phyloP scores from a whole-genome alignment of 2,888 invertebrate genomes.

The Eledone cirrhosa region DNA sequence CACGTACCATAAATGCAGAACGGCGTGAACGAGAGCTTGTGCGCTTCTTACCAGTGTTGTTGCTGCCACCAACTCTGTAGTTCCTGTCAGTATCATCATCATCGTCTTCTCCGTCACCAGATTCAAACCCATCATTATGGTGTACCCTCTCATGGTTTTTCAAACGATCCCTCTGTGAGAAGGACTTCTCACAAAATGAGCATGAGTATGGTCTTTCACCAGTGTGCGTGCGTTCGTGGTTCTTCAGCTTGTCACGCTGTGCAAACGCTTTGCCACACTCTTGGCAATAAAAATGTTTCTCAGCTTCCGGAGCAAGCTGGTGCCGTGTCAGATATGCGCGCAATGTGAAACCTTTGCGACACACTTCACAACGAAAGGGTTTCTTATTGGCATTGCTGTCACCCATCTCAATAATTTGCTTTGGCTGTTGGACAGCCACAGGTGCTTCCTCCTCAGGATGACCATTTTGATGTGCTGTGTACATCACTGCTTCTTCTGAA shows the following conservation, averaged over 20 bases:
- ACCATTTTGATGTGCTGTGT: too few species aligned
- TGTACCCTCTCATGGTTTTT: constrained; percentile 10
- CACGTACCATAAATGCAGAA: not conserved
- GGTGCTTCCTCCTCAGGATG: not conserved
- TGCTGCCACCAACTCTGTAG: not conserved
- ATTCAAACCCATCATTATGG: not conserved
- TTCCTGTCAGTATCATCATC: too few species aligned
- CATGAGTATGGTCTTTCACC: not conserved
- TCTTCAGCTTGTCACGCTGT: constrained; percentile 12
- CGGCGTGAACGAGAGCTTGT: not conserved
- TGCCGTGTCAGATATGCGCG: constrained; percentile 3
- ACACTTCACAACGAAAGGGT: not conserved
- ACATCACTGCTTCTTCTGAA: too few species aligned
- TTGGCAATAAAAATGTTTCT: constrained; percentile 16
- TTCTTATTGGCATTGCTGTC: not conserved
- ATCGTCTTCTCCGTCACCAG: not conserved
- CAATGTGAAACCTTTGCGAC: constrained; percentile 12
- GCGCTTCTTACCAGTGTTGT: not conserved
- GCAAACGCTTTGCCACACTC: constrained; percentile 17
- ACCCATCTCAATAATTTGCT: not conserved
- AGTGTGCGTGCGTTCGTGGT: constrained; percentile 1
- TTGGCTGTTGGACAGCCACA: not conserved
- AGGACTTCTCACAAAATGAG: not conserved
- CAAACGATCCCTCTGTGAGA: constrained; percentile 12
- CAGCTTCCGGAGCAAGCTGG: not conserved